These are phyloP conservation scores for Lasioglossum zephyrum DNA, from an alignment of 2,888 invertebrate species.

Conservation along the genomic window DNA sequence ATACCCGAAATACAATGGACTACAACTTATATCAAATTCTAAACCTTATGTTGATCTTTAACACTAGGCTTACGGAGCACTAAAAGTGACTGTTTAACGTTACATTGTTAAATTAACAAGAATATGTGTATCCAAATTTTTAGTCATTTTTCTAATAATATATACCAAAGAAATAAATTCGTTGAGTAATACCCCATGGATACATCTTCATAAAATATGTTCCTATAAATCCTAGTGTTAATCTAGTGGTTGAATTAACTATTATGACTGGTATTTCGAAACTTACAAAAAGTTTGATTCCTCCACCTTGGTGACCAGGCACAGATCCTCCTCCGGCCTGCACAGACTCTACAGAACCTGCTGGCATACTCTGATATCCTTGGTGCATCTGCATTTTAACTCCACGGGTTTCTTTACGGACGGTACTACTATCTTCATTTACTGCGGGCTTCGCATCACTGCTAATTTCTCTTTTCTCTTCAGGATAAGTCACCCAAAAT, in stretches of 20 bases:
- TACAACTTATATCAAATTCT: neutral
- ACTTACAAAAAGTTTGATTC: slow-evolving; percentile 81
- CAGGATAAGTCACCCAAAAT: slow-evolving; percentile 75
- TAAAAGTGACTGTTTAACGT: neutral
- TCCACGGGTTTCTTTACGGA: slow-evolving; percentile 65
- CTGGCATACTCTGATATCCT: slow-evolving; percentile 82
- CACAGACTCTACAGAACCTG: slow-evolving; percentile 79
- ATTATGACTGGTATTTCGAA: neutral
- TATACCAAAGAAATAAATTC: too few species aligned
- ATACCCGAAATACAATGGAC: neutral
- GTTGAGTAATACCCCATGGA: too few species aligned
- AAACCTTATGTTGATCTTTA: neutral
- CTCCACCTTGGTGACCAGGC: slow-evolving; percentile 80
- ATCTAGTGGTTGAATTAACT: neutral
- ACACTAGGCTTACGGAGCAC: neutral
- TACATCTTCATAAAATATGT: too few species aligned
- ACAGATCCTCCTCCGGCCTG: slow-evolving; percentile 81
- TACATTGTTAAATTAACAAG: neutral
- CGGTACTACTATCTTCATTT: slow-evolving; percentile 7
- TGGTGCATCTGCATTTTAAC: slow-evolving; percentile 82
- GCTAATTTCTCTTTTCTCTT: slow-evolving; percentile 68
- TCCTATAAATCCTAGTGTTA: neutral
- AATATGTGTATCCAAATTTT: neutral
- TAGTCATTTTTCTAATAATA: neutral
- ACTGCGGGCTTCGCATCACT: slow-evolving; percentile 37